phyloP scores from a whole-genome alignment of 2,888 invertebrate species.

The Drosophila siamana region DNA sequence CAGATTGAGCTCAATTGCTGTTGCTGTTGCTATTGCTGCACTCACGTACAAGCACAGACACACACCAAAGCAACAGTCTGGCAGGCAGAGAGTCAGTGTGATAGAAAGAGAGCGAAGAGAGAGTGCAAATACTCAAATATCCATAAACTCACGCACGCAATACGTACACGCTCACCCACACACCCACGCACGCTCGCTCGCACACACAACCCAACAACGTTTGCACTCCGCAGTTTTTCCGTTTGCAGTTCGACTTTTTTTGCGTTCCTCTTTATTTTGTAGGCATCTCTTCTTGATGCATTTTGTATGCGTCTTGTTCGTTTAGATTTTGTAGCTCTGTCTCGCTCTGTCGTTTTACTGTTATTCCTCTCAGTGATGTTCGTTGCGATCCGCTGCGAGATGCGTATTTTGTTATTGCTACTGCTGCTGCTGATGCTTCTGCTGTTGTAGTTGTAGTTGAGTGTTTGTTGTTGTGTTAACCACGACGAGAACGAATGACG shows the following conservation, averaged over 20 bases:
- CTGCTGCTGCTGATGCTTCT: constrained; percentile 17
- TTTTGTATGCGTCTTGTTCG: constrained; percentile 34
- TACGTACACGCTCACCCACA: background rate
- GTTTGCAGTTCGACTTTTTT: constrained; percentile 8
- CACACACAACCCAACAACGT: background rate
- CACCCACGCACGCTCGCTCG: constrained; percentile 5
- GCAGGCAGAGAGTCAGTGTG: constrained; percentile 7
- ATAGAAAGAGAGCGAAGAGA: constrained; percentile 8
- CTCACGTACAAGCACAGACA: constrained; percentile 9
- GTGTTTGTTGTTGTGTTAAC: constrained; percentile 31
- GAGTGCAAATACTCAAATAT: constrained; percentile 27
- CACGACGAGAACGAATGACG: constrained; percentile 51
- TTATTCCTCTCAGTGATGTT: constrained; percentile 10
- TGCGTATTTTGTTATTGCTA: constrained; percentile 20
- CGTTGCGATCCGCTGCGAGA: constrained; percentile 44
- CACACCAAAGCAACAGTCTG: constrained; percentile 16
- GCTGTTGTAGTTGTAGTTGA: constrained; percentile 20
- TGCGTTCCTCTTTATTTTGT: constrained; percentile 29
- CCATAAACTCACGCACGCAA: constrained; percentile 27
- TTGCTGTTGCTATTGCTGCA: constrained; percentile 22
- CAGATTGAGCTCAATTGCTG: background rate
- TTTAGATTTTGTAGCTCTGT: constrained; percentile 10
- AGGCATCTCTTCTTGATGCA: constrained; percentile 28
- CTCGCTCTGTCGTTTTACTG: constrained; percentile 11
- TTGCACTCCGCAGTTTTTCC: constrained; percentile 15